Conservation (phyloP, 2,888 invertebrate species). For the Scaptodrosophila latifasciaeformis region DNA sequence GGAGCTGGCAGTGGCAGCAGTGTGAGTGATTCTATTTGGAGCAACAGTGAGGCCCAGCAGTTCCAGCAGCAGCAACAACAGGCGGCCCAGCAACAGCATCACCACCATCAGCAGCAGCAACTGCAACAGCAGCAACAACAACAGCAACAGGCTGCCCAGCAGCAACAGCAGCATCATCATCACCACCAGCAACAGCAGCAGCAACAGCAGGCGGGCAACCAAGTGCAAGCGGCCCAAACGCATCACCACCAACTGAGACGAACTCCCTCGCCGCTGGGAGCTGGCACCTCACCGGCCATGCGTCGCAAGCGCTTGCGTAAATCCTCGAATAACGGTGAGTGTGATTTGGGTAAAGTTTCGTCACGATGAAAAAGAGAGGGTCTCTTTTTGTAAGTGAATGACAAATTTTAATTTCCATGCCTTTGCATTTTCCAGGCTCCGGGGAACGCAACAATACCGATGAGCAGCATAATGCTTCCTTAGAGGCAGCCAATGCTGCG, state of each 20-base stretch:
- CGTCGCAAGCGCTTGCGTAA: conserved; percentile 79
- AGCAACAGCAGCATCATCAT: conserved; percentile 77
- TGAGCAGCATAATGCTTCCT: conserved; percentile 73
- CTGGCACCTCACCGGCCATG: conserved; percentile 82
- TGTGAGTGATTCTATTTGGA: conserved; percentile 77
- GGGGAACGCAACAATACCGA: conserved; percentile 77
- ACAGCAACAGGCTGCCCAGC: conserved; percentile 76
- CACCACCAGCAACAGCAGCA: conserved; percentile 54
- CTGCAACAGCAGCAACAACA: conserved; percentile 77
- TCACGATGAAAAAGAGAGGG: conserved; percentile 12
- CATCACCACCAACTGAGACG: conserved; percentile 78
- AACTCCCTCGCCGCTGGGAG: conserved; percentile 76
- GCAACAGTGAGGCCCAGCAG: conserved; percentile 75
- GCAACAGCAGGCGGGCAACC: conserved; percentile 77
- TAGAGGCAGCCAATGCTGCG: conserved; percentile 61
- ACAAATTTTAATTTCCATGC: not conserved
- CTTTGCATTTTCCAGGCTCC: conserved; percentile 70
- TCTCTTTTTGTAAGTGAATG: too few relatives aligned
- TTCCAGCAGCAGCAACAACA: conserved; percentile 79
- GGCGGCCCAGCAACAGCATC: conserved; percentile 77
- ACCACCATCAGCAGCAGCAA: conserved; percentile 78
- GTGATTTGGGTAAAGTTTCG: conserved; percentile 59
- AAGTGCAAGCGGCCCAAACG: conserved; percentile 77
- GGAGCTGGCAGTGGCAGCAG: conserved; percentile 60
- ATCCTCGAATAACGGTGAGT: conserved; percentile 78